Conservation (phyloP, 2,797 vertebrate species). For the Cuculus canorus region DNA sequence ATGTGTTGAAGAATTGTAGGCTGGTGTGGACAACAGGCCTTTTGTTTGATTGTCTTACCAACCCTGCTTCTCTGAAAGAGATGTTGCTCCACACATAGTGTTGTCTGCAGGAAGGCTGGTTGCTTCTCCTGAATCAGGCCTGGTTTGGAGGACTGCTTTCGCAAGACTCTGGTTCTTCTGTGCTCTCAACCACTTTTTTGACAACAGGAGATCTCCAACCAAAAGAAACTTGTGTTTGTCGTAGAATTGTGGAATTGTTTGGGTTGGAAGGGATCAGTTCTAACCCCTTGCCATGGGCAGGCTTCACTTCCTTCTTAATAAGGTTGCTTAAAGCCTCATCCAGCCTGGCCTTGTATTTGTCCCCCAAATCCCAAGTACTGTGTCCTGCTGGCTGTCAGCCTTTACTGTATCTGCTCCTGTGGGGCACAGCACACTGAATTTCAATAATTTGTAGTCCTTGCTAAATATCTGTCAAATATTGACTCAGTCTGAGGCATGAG, state of each 20-base stretch:
- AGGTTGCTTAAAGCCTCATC: no score
- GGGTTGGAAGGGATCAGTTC: no score
- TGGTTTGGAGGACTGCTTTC: background rate
- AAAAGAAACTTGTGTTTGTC: background rate
- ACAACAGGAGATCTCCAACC: background rate
- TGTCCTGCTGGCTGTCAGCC: background rate
- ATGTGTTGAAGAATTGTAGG: background rate
- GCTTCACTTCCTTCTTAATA: no score
- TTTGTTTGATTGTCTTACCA: conserved; percentile 37
- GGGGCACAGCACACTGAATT: background rate
- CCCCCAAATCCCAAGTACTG: background rate
- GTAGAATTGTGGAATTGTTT: no score
- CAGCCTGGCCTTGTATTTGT: background rate
- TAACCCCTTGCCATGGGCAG: no score
- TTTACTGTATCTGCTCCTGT: background rate
- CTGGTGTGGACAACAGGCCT: background rate
- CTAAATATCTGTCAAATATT: conserved; percentile 26
- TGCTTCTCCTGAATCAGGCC: background rate
- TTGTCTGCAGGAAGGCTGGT: background rate
- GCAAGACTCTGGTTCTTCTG: background rate
- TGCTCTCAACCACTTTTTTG: background rate
- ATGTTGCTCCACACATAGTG: accelerated
- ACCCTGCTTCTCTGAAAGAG: conserved; percentile 9
- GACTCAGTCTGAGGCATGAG: background rate
- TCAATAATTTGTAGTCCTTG: background rate